Conservation (phyloP, 1,140 invertebrate genomes). For the Neelides sp. region DNA sequence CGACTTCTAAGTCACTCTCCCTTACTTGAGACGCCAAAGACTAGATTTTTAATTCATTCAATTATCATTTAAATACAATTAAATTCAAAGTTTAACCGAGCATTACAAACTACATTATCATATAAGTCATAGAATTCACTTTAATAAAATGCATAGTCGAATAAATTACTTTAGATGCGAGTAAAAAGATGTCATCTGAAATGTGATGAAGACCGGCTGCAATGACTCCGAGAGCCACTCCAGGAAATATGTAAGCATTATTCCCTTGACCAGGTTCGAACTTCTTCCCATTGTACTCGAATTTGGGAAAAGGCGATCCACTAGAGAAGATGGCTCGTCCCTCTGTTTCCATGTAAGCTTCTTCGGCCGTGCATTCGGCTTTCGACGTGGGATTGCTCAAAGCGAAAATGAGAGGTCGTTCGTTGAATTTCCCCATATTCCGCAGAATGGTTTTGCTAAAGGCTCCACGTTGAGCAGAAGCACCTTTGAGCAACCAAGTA, state of each 20-base stretch:
- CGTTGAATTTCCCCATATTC: constrained; percentile 72
- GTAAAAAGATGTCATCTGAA: constrained; percentile 74
- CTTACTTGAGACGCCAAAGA: too few species aligned
- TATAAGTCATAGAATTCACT: too few species aligned
- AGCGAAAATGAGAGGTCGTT: constrained; percentile 84
- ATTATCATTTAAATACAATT: too few species aligned
- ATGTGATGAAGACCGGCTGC: constrained; percentile 74
- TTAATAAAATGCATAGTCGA: constrained; percentile 10
- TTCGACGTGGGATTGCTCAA: constrained; percentile 91
- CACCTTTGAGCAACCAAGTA: constrained; percentile 46
- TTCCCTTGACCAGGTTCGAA: constrained; percentile 87
- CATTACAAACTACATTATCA: neutral
- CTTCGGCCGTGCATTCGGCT: constrained; percentile 90
- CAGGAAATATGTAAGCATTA: constrained; percentile 94
- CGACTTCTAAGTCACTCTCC: constrained; percentile 51
- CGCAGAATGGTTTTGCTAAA: constrained; percentile 74
- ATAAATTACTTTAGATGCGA: constrained; percentile 55
- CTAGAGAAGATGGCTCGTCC: constrained; percentile 80
- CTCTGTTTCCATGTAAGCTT: constrained; percentile 77
- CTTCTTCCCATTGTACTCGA: constrained; percentile 59
- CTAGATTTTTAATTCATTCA: too few species aligned
- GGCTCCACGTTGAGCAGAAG: constrained; percentile 71
- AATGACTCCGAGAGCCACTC: constrained; percentile 79
- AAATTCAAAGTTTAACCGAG: constrained; percentile 52
- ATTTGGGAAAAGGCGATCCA: constrained; percentile 79